Percentiles rank a stretch among this genome's conserved stretches.
These are phyloP conservation scores for Carlito syrichta DNA, from an alignment of 2,113 vertebrate genomes.

Conservation along the genomic window DNA sequence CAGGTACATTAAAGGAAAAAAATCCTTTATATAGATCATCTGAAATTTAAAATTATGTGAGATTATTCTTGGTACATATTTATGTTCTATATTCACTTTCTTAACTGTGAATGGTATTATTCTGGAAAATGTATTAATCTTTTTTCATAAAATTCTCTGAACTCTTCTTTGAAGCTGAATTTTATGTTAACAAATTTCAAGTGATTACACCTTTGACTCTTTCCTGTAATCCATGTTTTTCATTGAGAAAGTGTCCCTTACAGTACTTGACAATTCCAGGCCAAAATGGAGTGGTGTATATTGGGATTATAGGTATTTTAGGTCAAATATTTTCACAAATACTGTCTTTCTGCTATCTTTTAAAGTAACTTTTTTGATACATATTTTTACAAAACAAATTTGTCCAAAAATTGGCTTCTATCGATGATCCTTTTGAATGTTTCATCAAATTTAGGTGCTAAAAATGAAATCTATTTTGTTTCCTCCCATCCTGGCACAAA, in stretches of 20 bases:
- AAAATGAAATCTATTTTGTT: background rate
- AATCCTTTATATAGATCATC: background rate
- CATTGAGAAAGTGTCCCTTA: background rate
- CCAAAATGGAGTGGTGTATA: background rate
- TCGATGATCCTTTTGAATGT: background rate
- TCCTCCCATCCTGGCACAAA: background rate
- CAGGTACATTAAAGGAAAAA: background rate
- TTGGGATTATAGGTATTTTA: background rate
- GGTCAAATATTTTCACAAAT: background rate
- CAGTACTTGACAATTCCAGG: background rate
- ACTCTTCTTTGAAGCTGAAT: background rate
- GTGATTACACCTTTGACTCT: background rate
- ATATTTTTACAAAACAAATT: constrained; percentile 14
- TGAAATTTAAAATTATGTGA: background rate
- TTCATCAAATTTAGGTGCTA: background rate
- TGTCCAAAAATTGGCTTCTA: background rate
- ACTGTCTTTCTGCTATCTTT: background rate
- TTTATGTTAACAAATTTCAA: background rate
- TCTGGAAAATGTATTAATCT: too few species aligned
- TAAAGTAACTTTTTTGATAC: background rate
- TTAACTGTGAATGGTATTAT: background rate
- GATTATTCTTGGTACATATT: background rate
- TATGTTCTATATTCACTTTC: background rate
- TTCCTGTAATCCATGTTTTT: background rate
- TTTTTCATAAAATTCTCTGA: background rate